Evolutionary conservation across 2,113 vertebrate species (phyloP).

Genomic region (Dryoscopus gambensis): DNA sequence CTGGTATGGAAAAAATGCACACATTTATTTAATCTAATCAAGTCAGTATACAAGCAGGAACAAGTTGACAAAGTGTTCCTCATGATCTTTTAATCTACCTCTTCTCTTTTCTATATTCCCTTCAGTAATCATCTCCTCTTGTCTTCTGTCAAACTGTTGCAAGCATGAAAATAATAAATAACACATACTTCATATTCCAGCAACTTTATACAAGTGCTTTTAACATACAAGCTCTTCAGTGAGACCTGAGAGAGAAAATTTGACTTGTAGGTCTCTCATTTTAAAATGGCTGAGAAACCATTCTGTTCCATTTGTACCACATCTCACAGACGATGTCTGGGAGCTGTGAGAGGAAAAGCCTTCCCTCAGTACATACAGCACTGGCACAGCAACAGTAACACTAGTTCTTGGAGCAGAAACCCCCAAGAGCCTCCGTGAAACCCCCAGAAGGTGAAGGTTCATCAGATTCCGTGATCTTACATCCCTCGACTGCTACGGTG

Average conservation of each 20-base stretch:
- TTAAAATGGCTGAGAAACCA: neutral
- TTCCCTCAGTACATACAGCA: neutral
- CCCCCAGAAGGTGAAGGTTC: neutral
- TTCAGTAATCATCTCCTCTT: neutral
- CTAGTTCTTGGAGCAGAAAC: neutral
- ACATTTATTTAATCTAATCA: neutral
- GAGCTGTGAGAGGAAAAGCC: neutral
- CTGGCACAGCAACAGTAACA: neutral
- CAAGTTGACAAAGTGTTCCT: neutral
- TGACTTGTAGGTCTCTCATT: neutral
- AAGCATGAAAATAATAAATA: constrained; percentile 42
- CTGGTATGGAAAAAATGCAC: neutral
- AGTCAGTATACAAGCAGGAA: neutral
- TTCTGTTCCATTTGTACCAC: neutral
- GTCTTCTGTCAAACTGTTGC: neutral
- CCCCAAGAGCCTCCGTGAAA: neutral
- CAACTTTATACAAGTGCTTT: neutral
- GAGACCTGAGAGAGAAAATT: neutral
- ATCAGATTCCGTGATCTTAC: neutral
- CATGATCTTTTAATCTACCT: neutral
- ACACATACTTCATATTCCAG: neutral
- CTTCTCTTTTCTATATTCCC: neutral
- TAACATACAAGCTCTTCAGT: neutral
- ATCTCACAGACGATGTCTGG: neutral
- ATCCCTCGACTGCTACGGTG: rapidly evolving